A percentile compares a stretch with the other conserved stretches of the same genome.
Conservation (phyloP, 1,140 invertebrate species). For the Procambarus clarkii region DNA sequence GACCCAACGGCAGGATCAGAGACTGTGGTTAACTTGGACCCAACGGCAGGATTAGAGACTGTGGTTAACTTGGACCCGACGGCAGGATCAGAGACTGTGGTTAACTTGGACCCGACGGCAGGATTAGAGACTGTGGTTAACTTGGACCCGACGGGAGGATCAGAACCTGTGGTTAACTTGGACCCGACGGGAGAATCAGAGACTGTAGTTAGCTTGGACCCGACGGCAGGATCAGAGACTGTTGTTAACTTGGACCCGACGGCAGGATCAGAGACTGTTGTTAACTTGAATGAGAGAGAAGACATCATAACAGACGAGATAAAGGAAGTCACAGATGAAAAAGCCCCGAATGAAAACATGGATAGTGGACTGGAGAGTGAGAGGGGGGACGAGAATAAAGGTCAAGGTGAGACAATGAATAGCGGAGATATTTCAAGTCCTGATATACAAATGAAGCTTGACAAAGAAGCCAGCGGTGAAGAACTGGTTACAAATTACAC, state of each 20-base stretch:
- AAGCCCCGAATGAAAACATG: background rate
- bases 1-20: background rate
- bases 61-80: background rate
- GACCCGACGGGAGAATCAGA: background rate
- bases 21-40: background rate
- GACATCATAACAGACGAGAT: background rate
- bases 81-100: no score
- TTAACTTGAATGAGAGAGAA: background rate
- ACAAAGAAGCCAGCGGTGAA: background rate
- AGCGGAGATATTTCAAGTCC: background rate
- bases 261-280: background rate
- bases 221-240: background rate
- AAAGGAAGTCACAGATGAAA: background rate
- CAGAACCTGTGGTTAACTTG: background rate
- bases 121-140: background rate
- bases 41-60: background rate
- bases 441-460: background rate
- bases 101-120: no score
- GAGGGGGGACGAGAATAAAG: background rate
- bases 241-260: background rate
- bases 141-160: background rate
- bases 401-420: background rate
- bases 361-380: background rate
- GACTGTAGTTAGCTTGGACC: no score
- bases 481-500: background rate